Evolutionary conservation across 2,888 invertebrate genomes (phyloP), one percentile per base, ranked within the genome.

Genomic region (Orgyia antiqua): DNA sequence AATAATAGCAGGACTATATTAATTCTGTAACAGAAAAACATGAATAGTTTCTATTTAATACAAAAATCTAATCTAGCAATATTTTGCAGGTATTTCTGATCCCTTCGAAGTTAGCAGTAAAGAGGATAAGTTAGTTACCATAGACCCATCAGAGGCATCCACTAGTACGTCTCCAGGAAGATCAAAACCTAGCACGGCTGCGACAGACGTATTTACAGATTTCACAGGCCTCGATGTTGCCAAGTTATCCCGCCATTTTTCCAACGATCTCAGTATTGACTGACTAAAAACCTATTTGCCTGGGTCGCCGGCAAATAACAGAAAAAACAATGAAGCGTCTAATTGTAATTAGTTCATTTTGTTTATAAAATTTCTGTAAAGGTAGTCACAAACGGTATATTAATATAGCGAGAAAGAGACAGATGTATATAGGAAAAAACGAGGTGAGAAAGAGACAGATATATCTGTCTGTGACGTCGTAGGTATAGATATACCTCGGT

Each of bases 201-300:
- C 69, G 5, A 61, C 75, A 0, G 86, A 86, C 40, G 71, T 87
- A 4, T 82, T 87, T 66, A 82, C 76, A 0, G 87, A 87, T 45
- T 83, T 87, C 64, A 73, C 83, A 1, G 84, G 82, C 0, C 57
- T 87, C 0, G 86, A 87, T 31, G 84, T 87, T 1, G 74, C 82
- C 1, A 83, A 75, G 44, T 71, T 86, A 9, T 87, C 84, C 28
- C 71, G 86, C 11, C 86, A 87, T 33, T 84, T 84, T 67, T 73
- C 84, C 1, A 80, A 87, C 57, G 87, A 87, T 36, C 63, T 87
- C 11, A 83, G 74, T 42, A 82, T 87, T 33, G 87, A 87, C 79
- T 87, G 87, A 87, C 84, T 87, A 75, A 87, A 65, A 66, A 60
- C 58, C 27, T 83, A 79, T 63, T 52, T 77, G 64, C 87, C 80